These are phyloP conservation scores for Oryzias curvinotus DNA, from an alignment of 2,113 vertebrate genomes.

Conservation along the genomic window DNA sequence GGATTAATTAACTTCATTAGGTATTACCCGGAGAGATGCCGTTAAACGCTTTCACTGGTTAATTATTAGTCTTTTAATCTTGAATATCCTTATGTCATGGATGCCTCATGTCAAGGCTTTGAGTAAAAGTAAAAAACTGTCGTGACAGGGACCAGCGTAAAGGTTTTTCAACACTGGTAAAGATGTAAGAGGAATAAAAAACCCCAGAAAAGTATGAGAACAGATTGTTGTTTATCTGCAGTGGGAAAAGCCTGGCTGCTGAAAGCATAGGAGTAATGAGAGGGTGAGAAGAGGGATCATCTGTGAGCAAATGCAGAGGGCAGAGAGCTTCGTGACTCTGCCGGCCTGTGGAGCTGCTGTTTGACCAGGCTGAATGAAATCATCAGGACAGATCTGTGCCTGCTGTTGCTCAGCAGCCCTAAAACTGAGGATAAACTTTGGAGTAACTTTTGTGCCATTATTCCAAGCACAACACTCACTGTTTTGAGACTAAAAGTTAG, in stretches of 20 bases:
- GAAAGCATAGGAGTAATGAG: conserved; percentile 35
- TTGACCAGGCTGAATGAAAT: conserved; percentile 55
- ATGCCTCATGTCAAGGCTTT: background rate
- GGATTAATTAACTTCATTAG: conserved; percentile 48
- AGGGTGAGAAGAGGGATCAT: conserved; percentile 20
- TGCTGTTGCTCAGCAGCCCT: conserved; percentile 17
- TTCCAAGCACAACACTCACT: no score
- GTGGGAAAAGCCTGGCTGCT: background rate
- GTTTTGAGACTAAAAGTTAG: no score
- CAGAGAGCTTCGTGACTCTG: conserved; percentile 46
- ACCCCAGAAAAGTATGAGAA: conserved; percentile 6
- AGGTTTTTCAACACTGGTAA: no score
- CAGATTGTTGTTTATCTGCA: conserved; percentile 15
- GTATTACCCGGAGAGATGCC: conserved; percentile 43
- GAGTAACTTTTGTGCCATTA: no score
- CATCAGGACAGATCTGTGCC: conserved; percentile 43
- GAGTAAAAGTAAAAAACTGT: no score
- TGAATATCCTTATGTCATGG: background rate
- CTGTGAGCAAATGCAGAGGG: conserved; percentile 47
- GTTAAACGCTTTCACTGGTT: conserved; percentile 23
- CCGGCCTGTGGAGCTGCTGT: conserved; percentile 61
- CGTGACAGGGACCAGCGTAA: no score
- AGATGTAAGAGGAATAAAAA: background rate
- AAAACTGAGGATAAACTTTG: no score
- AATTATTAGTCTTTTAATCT: conserved; percentile 9